These are phyloP conservation scores for Halictus rubicundus DNA, from an alignment of 1,140 invertebrate species.

Conservation along the genomic window DNA sequence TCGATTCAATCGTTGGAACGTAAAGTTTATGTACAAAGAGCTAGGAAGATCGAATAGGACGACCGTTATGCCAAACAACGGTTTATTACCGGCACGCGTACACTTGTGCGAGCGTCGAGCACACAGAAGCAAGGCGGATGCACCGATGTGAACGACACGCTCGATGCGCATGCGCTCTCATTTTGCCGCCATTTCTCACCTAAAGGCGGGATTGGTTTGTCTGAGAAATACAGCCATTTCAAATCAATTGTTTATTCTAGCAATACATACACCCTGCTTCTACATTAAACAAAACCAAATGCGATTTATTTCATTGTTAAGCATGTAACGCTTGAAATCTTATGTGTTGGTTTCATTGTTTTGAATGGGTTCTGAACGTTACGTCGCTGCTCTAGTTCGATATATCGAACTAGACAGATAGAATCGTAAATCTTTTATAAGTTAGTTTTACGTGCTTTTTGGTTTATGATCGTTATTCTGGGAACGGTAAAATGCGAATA, in stretches of 20 bases:
- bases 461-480: background rate
- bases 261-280: background rate
- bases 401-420: background rate
- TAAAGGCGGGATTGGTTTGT: constrained; percentile 24
- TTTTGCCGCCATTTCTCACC: constrained; percentile 45
- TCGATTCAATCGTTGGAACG: background rate
- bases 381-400: background rate
- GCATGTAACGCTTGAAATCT: background rate
- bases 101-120: constrained; percentile 41
- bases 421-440: background rate
- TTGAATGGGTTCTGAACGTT: background rate
- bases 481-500: too few species aligned
- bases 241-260: background rate
- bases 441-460: background rate
- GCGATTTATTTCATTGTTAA: background rate
- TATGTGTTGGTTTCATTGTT: background rate
- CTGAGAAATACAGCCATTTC: background rate
- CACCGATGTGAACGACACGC: constrained; percentile 35
- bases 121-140: constrained; percentile 19
- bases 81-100: constrained; percentile 51
- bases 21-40: constrained; percentile 17
- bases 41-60: constrained; percentile 11
- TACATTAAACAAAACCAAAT: background rate
- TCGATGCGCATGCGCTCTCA: constrained; percentile 10
- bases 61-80: constrained; percentile 51